Conservation (phyloP, 2,113 vertebrate species). For the Antechinus stuartii region DNA sequence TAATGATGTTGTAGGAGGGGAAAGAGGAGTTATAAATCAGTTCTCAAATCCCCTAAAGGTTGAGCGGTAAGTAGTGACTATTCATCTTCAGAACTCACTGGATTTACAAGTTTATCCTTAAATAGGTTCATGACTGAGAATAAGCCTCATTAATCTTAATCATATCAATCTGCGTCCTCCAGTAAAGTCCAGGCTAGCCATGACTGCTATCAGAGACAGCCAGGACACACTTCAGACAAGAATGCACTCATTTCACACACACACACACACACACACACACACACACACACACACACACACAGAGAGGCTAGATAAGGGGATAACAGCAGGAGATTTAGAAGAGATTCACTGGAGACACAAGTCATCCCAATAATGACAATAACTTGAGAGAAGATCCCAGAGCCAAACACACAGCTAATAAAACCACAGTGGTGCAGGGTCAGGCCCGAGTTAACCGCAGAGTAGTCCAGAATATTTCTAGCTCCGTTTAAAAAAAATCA, state of each 20-base stretch:
- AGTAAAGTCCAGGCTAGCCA: conserved; percentile 72
- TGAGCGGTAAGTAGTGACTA: conserved; percentile 73
- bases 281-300: conserved; percentile 55
- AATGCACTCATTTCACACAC: conserved; percentile 69
- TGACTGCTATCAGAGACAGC: conserved; percentile 72
- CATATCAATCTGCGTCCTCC: conserved; percentile 75
- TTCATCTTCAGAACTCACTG: conserved; percentile 72
- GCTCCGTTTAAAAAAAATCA: conserved; percentile 55
- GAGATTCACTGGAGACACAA: conserved; percentile 74
- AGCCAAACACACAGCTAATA: conserved; percentile 79
- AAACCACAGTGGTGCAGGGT: conserved; percentile 71
- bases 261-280: not conserved
- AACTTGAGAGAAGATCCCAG: conserved; percentile 66
- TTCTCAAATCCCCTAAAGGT: conserved; percentile 64
- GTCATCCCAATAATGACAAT: conserved; percentile 71
- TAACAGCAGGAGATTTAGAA: conserved; percentile 76
- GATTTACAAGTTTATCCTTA: conserved; percentile 78
- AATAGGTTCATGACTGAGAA: conserved; percentile 69
- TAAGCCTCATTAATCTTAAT: conserved; percentile 78
- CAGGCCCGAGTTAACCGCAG: conserved; percentile 64
- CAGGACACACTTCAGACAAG: conserved; percentile 77
- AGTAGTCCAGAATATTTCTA: conserved; percentile 64
- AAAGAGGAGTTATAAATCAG: conserved; percentile 67
- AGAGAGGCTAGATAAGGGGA: conserved; percentile 58
- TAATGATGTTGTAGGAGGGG: conserved; percentile 60